Evolutionary conservation across 1,140 invertebrate species (phyloP).

Genomic region (Eciton burchellii): DNA sequence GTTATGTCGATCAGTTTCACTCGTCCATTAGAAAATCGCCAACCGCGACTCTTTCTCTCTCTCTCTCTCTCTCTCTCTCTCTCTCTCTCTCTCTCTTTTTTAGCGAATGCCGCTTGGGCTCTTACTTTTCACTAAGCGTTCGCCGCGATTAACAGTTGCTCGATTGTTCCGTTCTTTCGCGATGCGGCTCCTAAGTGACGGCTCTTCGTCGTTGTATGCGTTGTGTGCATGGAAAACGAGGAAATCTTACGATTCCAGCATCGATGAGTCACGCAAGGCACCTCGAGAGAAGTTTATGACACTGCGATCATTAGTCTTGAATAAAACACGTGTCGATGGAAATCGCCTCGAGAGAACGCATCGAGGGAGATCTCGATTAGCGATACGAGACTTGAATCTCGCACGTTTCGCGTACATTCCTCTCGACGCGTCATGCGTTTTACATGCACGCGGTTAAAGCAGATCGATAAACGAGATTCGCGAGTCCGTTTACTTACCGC

Average conservation of each 20-base stretch:
- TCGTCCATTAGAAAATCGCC: slow-evolving; percentile 38
- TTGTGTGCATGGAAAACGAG: neutral
- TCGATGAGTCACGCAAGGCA: too few relatives aligned
- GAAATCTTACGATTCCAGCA: neutral
- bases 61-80: too few relatives aligned
- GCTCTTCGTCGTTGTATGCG: neutral
- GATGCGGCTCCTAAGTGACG: slow-evolving; percentile 8
- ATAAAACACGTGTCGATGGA: too few relatives aligned
- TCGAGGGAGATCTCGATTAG: too few relatives aligned
- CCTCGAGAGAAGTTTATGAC: too few relatives aligned
- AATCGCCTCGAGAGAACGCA: too few relatives aligned
- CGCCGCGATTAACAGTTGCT: neutral
- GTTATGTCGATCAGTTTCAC: slow-evolving; percentile 53
- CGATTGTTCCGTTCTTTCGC: neutral
- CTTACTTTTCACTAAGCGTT: slow-evolving; percentile 33
- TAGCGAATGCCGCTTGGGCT: neutral
- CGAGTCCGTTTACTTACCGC: slow-evolving; percentile 81
- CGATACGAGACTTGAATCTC: too few relatives aligned
- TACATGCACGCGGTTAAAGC: neutral
- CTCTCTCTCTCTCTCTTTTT: too few relatives aligned
- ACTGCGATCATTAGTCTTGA: too few relatives aligned
- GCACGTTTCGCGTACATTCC: too few relatives aligned
- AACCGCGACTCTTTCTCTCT: slow-evolving; percentile 31
- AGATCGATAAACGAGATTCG: neutral
- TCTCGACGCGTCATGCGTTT: neutral